Evolutionary conservation across 2,113 vertebrate genomes (phyloP).

Genomic region (Stomatorhinus ivindoensis): DNA sequence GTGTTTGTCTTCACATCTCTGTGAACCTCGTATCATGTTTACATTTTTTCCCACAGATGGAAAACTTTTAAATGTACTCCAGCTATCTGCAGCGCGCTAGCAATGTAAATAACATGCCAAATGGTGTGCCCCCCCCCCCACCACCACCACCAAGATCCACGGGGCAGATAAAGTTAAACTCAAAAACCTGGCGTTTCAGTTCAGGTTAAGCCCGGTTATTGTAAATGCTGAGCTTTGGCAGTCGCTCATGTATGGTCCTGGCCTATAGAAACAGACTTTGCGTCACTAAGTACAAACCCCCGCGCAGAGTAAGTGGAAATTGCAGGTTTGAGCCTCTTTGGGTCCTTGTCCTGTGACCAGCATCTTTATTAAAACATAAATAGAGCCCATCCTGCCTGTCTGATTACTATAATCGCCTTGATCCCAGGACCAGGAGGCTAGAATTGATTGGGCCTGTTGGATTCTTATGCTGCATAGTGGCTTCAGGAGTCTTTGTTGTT

Average conservation of each 20-base stretch:
- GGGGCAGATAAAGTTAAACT: background rate
- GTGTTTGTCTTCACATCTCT: background rate
- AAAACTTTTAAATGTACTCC: background rate
- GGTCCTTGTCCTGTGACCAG: background rate
- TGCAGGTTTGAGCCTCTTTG: background rate
- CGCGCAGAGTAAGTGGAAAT: background rate
- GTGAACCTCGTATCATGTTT: background rate
- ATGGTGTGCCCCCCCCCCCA: background rate
- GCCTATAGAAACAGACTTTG: background rate
- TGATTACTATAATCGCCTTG: background rate
- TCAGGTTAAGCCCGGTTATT: background rate
- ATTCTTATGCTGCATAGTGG: background rate
- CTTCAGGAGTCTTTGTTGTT: slow-evolving; percentile 13
- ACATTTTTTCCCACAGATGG: background rate
- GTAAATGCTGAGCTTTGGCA: background rate
- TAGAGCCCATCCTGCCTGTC: background rate
- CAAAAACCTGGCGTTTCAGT: background rate
- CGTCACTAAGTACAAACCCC: background rate
- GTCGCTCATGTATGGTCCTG: background rate
- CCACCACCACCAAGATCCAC: background rate
- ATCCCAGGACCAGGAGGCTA: background rate
- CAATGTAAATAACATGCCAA: background rate
- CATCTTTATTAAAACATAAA: slow-evolving; percentile 18
- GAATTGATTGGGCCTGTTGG: slow-evolving; percentile 3
- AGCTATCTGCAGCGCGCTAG: background rate